Conservation (phyloP, 2,113 vertebrate genomes). For the Hystrix cristata region DNA sequence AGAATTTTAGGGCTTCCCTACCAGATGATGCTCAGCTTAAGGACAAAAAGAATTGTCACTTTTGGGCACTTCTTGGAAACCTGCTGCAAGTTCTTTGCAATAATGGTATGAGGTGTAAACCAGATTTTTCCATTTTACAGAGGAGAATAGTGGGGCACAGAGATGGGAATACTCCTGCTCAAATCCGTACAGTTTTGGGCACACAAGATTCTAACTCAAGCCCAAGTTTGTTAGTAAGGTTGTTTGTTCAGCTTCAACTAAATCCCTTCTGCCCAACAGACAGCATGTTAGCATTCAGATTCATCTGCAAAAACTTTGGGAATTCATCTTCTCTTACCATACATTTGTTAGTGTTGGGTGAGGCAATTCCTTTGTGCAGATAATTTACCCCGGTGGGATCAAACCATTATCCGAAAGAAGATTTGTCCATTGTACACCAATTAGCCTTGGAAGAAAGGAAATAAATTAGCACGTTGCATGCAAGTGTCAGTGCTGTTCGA, state of each 20-base stretch:
- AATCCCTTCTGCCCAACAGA: background rate
- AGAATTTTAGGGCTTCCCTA: background rate
- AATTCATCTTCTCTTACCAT: background rate
- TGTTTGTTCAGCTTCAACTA: background rate
- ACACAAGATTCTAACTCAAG: background rate
- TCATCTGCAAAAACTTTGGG: background rate
- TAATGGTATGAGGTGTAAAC: background rate
- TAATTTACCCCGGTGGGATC: background rate
- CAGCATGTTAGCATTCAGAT: too few relatives aligned
- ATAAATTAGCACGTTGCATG: constrained; percentile 52
- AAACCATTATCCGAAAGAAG: background rate
- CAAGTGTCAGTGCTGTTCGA: constrained; percentile 71
- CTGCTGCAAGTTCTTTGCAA: background rate
- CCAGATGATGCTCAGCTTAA: background rate
- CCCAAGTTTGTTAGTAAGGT: background rate
- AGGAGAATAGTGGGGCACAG: background rate
- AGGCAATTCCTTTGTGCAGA: background rate
- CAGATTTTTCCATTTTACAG: constrained; percentile 12
- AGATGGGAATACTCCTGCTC: background rate
- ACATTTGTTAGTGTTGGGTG: background rate
- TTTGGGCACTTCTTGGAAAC: background rate
- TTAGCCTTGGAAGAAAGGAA: background rate
- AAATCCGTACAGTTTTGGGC: background rate
- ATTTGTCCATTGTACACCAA: background rate
- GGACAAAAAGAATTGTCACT: background rate